These are phyloP conservation scores for Oreohelix idahoensis DNA, from an alignment of 1,140 invertebrate genomes.

Conservation along the genomic window DNA sequence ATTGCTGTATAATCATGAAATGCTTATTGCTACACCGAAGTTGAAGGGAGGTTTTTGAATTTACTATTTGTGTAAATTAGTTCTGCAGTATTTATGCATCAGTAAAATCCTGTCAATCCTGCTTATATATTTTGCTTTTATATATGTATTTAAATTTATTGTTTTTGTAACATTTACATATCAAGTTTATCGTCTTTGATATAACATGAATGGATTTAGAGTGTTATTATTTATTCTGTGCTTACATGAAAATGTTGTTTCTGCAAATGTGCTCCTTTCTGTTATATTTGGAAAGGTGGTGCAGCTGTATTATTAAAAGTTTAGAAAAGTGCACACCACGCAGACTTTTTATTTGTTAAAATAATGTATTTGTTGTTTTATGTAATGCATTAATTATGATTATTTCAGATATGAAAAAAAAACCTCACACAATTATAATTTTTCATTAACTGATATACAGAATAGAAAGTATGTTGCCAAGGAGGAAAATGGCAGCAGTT, in stretches of 20 bases:
- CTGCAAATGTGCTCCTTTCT: no score
- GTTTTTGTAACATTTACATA: neutral
- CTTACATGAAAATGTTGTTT: neutral
- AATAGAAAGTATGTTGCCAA: no score
- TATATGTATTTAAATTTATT: constrained; percentile 12
- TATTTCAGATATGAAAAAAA: no score
- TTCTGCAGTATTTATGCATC: neutral
- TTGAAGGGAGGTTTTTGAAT: neutral
- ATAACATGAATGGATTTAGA: neutral
- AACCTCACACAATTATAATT: no score
- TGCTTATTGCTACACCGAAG: neutral
- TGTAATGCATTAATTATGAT: no score
- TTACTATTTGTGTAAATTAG: neutral
- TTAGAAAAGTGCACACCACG: no score
- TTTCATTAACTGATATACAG: no score
- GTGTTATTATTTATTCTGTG: neutral
- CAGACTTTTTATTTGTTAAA: no score
- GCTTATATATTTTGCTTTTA: neutral
- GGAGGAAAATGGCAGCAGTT: no score
- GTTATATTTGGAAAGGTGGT: no score
- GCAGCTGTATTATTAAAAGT: no score
- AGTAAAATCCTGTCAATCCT: neutral
- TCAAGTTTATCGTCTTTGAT: neutral
- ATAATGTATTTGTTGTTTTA: no score
- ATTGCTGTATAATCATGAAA: neutral